Evolutionary conservation across 2,797 vertebrate genomes (phyloP).

Genomic region (Centropyge bicolor): DNA sequence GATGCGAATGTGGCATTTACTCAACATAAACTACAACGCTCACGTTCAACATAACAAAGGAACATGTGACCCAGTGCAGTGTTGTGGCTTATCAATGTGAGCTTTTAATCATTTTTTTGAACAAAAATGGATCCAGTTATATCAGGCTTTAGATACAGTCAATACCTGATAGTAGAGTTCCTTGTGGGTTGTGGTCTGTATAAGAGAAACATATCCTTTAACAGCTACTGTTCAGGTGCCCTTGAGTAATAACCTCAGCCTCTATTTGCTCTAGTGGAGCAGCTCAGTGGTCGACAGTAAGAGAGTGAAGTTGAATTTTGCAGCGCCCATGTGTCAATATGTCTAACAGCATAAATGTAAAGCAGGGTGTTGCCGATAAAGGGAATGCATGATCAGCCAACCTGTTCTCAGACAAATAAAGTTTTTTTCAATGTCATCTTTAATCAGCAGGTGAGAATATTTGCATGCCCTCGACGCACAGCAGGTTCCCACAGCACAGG

Average conservation of each 20-base stretch:
- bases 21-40: not conserved
- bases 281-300: slow-evolving; percentile 2
- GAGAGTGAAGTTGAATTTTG: slow-evolving; percentile 1
- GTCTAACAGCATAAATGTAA: slow-evolving; percentile 11
- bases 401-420: slow-evolving; percentile 24
- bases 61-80: not conserved
- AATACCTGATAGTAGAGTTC: not conserved
- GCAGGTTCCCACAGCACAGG: slow-evolving; percentile 61
- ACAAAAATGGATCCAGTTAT: not conserved
- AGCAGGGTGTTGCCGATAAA: slow-evolving; percentile 20
- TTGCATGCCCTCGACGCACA: slow-evolving; percentile 16
- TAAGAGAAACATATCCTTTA: not conserved
- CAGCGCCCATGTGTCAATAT: slow-evolving; percentile 23
- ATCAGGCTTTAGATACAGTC: not conserved
- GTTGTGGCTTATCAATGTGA: not conserved
- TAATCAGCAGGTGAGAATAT: slow-evolving; percentile 31
- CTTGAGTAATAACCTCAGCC: slow-evolving; percentile 6
- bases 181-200: not conserved
- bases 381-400: slow-evolving; percentile 21
- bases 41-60: not conserved
- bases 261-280: not conserved
- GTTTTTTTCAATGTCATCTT: slow-evolving; percentile 30
- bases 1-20: not conserved
- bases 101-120: not conserved
- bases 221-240: slow-evolving; percentile 4